These are phyloP conservation scores for Kradibia gibbosae DNA, from an alignment of 1,140 invertebrate species.

Conservation along the genomic window DNA sequence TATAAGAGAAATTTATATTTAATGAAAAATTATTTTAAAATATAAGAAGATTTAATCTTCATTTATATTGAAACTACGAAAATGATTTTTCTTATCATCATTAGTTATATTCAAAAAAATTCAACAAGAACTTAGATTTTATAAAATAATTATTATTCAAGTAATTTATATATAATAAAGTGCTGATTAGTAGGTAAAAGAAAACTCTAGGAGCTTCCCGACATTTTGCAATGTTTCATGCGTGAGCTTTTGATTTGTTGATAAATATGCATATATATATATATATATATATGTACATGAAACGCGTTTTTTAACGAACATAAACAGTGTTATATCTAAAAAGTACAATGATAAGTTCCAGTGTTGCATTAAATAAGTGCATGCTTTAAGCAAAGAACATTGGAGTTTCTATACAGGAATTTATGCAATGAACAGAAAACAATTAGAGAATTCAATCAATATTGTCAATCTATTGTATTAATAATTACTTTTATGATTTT, in stretches of 20 bases:
- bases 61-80: conserved; percentile 9
- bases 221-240: conserved; percentile 30
- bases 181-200: conserved; percentile 13
- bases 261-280: conserved; percentile 19
- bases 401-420: conserved; percentile 31
- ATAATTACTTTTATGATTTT: conserved; percentile 59
- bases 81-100: conserved; percentile 16
- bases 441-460: conserved; percentile 48
- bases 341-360: conserved; percentile 35
- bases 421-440: conserved; percentile 33
- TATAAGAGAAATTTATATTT: conserved; percentile 9
- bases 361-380: conserved; percentile 33
- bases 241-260: conserved; percentile 30
- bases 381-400: conserved; percentile 28
- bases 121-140: neutral
- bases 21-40: neutral
- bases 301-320: conserved; percentile 36
- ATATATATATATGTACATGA: too few relatives aligned
- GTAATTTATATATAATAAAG: conserved; percentile 32
- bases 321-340: conserved; percentile 35
- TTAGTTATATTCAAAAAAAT: conserved; percentile 24
- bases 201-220: conserved; percentile 22
- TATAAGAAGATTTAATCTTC: neutral
- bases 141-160: conserved; percentile 27
- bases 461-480: conserved; percentile 52